phyloP scores from a whole-genome alignment of 2,113 vertebrate genomes.

The Pygoscelis adeliae region DNA sequence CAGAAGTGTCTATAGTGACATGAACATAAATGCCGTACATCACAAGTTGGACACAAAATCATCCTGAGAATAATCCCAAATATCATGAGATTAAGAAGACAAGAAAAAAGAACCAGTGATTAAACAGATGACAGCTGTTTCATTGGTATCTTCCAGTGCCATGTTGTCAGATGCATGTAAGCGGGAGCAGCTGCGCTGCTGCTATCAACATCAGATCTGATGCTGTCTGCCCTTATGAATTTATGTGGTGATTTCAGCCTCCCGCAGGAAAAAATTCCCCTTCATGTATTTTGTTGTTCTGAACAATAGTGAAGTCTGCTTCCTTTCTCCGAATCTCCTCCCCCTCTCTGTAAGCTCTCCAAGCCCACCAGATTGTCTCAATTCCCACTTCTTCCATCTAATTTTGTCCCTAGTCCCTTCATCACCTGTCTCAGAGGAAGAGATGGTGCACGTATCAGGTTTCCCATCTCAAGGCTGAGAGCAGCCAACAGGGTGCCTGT shows the following conservation, averaged over 20 bases:
- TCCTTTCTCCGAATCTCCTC: not conserved
- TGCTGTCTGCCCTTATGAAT: not conserved
- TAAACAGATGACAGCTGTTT: not conserved
- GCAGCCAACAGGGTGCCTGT: not conserved
- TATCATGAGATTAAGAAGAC: not conserved
- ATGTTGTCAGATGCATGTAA: not conserved
- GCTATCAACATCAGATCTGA: not conserved
- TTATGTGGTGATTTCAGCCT: not conserved
- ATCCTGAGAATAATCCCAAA: not conserved
- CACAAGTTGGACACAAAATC: not conserved
- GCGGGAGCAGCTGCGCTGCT: not conserved
- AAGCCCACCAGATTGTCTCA: not conserved
- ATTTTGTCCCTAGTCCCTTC: not conserved
- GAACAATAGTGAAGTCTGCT: not conserved
- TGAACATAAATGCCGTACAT: not conserved
- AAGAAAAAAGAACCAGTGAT: not conserved
- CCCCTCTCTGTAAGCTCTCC: not conserved
- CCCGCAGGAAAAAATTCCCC: not conserved
- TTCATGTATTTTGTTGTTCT: not conserved
- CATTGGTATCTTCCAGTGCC: not conserved
- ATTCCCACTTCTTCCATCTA: not conserved
- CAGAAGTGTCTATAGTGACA: not conserved
- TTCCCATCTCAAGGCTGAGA: not conserved
- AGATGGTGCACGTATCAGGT: rapidly evolving
- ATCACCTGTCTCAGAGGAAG: not conserved